Evolutionary conservation across 2,888 invertebrate species (phyloP), one percentile per base, ranked within the genome.

Genomic region (Troides helena): DNA sequence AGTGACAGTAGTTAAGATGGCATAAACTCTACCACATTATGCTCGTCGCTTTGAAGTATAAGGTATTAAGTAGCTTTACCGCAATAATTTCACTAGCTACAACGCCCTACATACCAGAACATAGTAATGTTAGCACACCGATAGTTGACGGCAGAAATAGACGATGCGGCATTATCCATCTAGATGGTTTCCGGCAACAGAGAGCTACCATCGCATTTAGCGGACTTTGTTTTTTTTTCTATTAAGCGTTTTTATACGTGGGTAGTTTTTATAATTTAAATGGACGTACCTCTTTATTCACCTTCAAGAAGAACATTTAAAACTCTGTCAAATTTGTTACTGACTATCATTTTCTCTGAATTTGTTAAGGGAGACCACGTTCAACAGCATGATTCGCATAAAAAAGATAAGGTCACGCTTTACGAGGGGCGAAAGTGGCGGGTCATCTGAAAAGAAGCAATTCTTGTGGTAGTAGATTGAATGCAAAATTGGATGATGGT

Each of bases 401-500:
- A 91, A 91, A 86, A 80, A 87, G 91, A 92, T 91, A 89, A 89
- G 90, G 90, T 90, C 90, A 91, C 90, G 87, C 86, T 91, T 91
- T 91, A 92, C 87, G 85, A 85, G 63, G 84, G 85, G 84, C 85
- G 84, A 88, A 90, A 90, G 86, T 87, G 89, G 86, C 88, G 90
- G 91, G 91, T 89, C 90, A 92, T 92, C 91, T 91, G 86, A 81
- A 82, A 87, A 87, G 89, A 86, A 89, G 89, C 90, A 85, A 91
- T 92, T 90, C 90, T 85, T 86, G 88, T 82, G 90, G 88, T 89
- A 90, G 90, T 89, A 91, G 90, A 91, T 91, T 92, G 90, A 90
- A 92, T 92, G 91, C 90, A 91, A 90, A 92, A 92, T 92, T 92
- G 91, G 92, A 92, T 89, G 91, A 90, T 89, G 87, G 86, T 88